Conservation (phyloP, 2,888 invertebrate genomes). For the Pseudanteris insignis region DNA sequence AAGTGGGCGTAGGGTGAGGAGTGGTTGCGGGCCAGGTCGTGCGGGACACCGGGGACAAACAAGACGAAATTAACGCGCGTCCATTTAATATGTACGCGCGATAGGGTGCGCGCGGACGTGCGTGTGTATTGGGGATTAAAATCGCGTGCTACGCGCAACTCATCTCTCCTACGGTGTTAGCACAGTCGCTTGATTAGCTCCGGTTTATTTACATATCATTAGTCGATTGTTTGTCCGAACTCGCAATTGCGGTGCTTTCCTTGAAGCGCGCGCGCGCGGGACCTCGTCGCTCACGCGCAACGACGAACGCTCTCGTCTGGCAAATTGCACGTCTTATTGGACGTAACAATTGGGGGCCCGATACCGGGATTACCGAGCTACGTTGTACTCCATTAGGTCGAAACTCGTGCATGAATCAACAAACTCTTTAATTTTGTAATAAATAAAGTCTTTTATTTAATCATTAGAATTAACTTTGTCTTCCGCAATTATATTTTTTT, state of each 20-base stretch:
- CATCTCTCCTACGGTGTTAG: constrained; percentile 63
- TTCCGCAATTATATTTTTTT: too few species aligned
- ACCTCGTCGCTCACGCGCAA: background rate
- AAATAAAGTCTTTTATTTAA: too few species aligned
- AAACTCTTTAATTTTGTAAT: background rate
- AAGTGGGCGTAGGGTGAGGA: too few species aligned
- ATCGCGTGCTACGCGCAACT: constrained; percentile 50
- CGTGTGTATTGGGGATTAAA: constrained; percentile 58
- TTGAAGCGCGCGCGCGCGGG: constrained; percentile 15
- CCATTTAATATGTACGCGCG: constrained; percentile 63
- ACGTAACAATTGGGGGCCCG: background rate
- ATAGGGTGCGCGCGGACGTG: constrained; percentile 50
- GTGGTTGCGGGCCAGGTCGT: too few species aligned
- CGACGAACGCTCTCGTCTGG: constrained; percentile 2
- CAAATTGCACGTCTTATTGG: background rate
- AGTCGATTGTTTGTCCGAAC: constrained; percentile 63
- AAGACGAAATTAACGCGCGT: constrained; percentile 62
- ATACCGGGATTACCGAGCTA: too few species aligned
- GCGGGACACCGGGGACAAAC: constrained; percentile 62
- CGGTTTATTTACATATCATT: constrained; percentile 66
- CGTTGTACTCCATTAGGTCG: too few species aligned
- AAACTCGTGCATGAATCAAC: background rate
- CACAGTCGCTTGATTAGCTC: constrained; percentile 65
- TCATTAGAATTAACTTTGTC: too few species aligned
- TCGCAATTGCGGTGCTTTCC: constrained; percentile 51